Evolutionary conservation across 2,113 vertebrate species (phyloP), one percentile per base, ranked within the genome.

Genomic region (Cochlearius cochlearius): DNA sequence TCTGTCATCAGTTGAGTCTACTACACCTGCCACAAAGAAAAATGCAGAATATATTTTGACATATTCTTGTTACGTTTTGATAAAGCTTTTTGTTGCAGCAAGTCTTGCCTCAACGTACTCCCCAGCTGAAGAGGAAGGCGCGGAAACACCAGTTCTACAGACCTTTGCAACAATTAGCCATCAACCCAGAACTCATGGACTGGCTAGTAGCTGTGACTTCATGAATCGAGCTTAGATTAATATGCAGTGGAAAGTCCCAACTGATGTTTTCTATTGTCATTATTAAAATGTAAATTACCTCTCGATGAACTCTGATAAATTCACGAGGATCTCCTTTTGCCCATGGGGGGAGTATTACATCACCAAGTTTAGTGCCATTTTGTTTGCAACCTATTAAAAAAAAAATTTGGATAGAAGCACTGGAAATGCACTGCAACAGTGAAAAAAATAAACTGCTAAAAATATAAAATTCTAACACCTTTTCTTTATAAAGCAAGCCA

Each of bases 291-390:
- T 45, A 52, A 22, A 81, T 92, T 97, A 99, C 99, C 98, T 99
- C 99, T 84, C 99, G 98, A 97, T 99, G 99, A 81, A 99, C 99
- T 88, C 99, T 97, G 98, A 99, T 99, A 97, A 99, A 99, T 97
- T 99, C 99, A 49, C 99, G 98, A 3, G 99, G 99, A 98, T 99
- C 99, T 32, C 99, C 99, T 97, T 99, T 99, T 55, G 99, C 99
- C 99, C 99, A 99, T 0, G 99, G 98, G 7, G 99, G 99, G 39
- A 99, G 98, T 88, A 99, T 99, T 19, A 99, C 99, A 56, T 99
- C 99, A 8, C 99, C 99, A 56, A 99, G 99, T 84, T 99, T 99
- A 79, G 98, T 99, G 94, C 99, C 99, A 30, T 99, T 99, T 97
- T 99, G 99, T 94, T 99, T 99, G 92, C 98, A 99, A 39, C 99